These are phyloP conservation scores for Hippoglossus stenolepis DNA, from an alignment of 2,113 vertebrate species.

Conservation along the genomic window DNA sequence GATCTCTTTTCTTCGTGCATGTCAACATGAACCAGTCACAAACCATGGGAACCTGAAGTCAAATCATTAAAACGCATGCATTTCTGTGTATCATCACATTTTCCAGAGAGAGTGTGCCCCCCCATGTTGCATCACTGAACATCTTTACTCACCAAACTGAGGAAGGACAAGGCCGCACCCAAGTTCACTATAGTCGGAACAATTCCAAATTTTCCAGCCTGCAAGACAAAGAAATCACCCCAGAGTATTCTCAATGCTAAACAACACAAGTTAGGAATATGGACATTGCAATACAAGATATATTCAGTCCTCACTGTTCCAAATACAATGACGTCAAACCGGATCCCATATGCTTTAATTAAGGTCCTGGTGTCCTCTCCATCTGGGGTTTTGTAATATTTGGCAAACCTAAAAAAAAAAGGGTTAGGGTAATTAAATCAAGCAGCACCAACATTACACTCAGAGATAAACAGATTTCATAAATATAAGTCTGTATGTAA, in stretches of 20 bases:
- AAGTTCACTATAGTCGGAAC: slow-evolving; percentile 91
- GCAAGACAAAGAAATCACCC: neutral
- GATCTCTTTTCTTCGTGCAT: slow-evolving; percentile 82
- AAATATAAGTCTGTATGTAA: too few species aligned
- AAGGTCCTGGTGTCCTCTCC: slow-evolving; percentile 83
- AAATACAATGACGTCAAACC: slow-evolving; percentile 89
- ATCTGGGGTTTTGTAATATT: slow-evolving; percentile 80
- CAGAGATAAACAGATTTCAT: too few species aligned
- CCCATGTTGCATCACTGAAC: neutral
- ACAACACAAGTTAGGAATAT: neutral
- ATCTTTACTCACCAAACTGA: slow-evolving; percentile 85
- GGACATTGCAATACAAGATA: neutral
- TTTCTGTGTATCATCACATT: fast-evolving
- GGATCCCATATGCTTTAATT: slow-evolving; percentile 90
- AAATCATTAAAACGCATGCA: neutral
- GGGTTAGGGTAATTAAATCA: too few species aligned
- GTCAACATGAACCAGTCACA: slow-evolving; percentile 87
- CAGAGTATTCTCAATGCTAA: neutral
- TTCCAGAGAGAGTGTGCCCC: neutral
- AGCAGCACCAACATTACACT: too few species aligned
- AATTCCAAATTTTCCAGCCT: slow-evolving; percentile 91
- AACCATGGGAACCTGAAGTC: slow-evolving; percentile 83
- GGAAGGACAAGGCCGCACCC: slow-evolving; percentile 86
- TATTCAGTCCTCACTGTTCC: slow-evolving; percentile 84
- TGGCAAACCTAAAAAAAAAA: slow-evolving; percentile 85